These are phyloP conservation scores for Brachionus paranguensis DNA, from an alignment of 1,140 invertebrate species.

Conservation along the genomic window DNA sequence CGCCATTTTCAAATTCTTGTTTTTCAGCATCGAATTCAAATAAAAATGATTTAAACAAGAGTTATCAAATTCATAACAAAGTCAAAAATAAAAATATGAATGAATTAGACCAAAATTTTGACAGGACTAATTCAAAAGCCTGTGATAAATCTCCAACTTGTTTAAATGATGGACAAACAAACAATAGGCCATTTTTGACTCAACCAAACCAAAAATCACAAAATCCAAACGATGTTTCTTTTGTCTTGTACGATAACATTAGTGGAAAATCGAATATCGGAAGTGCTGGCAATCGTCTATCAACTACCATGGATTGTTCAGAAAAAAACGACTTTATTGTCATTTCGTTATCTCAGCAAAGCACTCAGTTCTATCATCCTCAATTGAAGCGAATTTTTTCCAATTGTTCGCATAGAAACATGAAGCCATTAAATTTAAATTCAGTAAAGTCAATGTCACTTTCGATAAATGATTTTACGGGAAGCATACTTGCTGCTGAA, in stretches of 20 bases:
- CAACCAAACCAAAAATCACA: not conserved
- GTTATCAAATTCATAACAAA: too few species aligned
- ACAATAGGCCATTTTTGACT: too few species aligned
- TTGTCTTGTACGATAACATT: not conserved
- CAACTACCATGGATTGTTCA: not conserved
- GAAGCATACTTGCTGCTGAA: conserved; percentile 3
- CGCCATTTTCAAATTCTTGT: not conserved
- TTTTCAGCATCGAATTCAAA: not conserved
- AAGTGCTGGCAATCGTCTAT: conserved; percentile 12
- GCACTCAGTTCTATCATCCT: not conserved
- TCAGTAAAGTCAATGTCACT: not conserved
- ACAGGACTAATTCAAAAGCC: too few species aligned
- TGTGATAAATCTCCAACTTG: too few species aligned
- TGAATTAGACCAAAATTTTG: too few species aligned
- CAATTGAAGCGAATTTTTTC: not conserved
- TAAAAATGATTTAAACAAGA: not conserved
- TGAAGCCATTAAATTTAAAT: not conserved
- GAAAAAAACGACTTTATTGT: not conserved
- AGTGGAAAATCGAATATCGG: not conserved
- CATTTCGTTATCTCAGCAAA: not conserved
- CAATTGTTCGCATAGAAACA: not conserved
- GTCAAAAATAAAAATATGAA: too few species aligned
- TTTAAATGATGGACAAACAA: too few species aligned
- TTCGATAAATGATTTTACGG: conserved; percentile 20
- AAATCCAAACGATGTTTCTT: not conserved